phyloP scores from a whole-genome alignment of 2,888 invertebrate species.

The Parnassius smintheus region DNA sequence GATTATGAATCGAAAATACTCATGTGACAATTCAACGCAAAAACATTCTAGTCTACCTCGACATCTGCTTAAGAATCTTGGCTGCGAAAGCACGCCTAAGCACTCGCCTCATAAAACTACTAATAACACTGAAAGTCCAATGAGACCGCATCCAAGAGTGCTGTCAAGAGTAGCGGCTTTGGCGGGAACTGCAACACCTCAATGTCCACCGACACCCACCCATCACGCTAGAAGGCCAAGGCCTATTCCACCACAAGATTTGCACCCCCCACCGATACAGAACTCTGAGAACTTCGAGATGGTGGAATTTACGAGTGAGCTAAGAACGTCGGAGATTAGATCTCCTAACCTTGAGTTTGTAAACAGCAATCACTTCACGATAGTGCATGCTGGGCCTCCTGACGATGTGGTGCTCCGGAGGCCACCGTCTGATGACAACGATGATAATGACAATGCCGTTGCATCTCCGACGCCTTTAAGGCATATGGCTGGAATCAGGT shows the following conservation, averaged over 20 bases:
- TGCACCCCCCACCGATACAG: slow-evolving; percentile 78
- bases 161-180: slow-evolving; percentile 81
- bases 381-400: slow-evolving; percentile 75
- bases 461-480: slow-evolving; percentile 83
- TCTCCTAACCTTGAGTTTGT: slow-evolving; percentile 79
- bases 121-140: slow-evolving; percentile 59
- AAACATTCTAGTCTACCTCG: slow-evolving; percentile 73
- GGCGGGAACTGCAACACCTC: slow-evolving; percentile 80
- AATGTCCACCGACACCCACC: slow-evolving; percentile 93
- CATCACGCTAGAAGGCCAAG: slow-evolving; percentile 88
- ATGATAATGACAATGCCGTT: slow-evolving; percentile 71
- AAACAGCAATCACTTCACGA: slow-evolving; percentile 80
- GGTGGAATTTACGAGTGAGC: slow-evolving; percentile 73
- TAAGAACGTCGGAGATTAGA: slow-evolving; percentile 75
- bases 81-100: slow-evolving; percentile 67
- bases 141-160: slow-evolving; percentile 83
- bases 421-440: slow-evolving; percentile 64
- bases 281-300: slow-evolving; percentile 70
- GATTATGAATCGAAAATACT: slow-evolving; percentile 70
- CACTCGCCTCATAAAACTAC: slow-evolving; percentile 62
- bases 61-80: slow-evolving; percentile 67
- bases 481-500: slow-evolving; percentile 86
- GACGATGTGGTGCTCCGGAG: slow-evolving; percentile 74
- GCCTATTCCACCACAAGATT: slow-evolving; percentile 79
- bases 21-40: slow-evolving; percentile 66